Percentiles rank a stretch among this genome's conserved stretches.
Conservation (phyloP, 2,797 vertebrate genomes). For the Eremophila alpestris region DNA sequence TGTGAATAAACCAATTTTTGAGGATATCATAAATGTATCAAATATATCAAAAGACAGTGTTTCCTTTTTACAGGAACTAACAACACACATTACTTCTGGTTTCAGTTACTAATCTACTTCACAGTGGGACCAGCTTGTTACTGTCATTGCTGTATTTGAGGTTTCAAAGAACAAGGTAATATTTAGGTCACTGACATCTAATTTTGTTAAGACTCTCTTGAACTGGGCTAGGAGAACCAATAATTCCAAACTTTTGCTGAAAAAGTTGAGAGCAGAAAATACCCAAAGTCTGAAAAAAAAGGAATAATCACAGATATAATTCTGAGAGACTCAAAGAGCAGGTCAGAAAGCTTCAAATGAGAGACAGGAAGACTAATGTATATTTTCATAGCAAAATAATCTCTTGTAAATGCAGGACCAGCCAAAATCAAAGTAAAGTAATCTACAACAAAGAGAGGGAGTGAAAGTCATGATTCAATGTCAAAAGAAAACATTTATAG, state of each 20-base stretch:
- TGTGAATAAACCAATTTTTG: not conserved
- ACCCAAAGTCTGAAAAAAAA: not conserved
- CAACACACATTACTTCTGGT: not conserved
- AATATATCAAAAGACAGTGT: not conserved
- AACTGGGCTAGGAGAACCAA: not conserved
- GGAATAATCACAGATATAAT: not conserved
- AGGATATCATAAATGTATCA: not conserved
- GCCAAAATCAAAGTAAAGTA: slow-evolving; percentile 9
- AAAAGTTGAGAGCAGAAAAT: not conserved
- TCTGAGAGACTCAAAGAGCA: not conserved
- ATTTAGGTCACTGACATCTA: not conserved
- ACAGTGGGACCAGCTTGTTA: not conserved
- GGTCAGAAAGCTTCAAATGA: not conserved
- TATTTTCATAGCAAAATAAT: slow-evolving; percentile 45
- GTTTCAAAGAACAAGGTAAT: not conserved
- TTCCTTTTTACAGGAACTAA: not conserved
- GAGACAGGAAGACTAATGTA: slow-evolving; percentile 16
- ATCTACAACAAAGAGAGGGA: not conserved
- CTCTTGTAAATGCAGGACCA: not conserved
- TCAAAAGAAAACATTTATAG: slow-evolving; percentile 49
- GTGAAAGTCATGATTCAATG: slow-evolving; percentile 14
- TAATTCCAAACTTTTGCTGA: not conserved
- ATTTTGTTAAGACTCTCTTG: not conserved
- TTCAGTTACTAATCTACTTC: not conserved
- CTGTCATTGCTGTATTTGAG: not conserved